Percentiles rank a stretch among this genome's conserved stretches.
Conservation (phyloP, 1,140 invertebrate genomes). For the Neodiprion pinetum region DNA sequence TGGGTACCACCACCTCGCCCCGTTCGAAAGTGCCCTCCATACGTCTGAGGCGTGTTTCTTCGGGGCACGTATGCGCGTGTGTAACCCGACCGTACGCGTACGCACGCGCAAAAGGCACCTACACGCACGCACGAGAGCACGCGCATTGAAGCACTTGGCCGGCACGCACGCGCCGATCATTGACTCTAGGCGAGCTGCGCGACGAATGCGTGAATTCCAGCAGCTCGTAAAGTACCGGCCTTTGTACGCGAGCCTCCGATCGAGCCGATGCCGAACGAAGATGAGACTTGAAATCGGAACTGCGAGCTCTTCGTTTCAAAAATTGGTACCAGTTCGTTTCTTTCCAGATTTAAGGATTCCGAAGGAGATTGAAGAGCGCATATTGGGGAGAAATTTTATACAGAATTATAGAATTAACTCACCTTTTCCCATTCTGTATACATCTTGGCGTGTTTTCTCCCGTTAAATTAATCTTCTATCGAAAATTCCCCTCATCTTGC, state of each 20-base stretch:
- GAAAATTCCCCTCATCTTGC: conserved; percentile 35
- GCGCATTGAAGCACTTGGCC: conserved; percentile 29
- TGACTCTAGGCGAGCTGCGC: conserved; percentile 44
- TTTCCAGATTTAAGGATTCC: conserved; percentile 1
- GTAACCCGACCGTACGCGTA: background rate
- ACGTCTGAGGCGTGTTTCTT: background rate
- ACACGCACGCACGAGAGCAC: conserved; percentile 34
- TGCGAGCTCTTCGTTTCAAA: background rate
- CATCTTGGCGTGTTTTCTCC: conserved; percentile 44
- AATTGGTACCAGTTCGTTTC: conserved; percentile 11
- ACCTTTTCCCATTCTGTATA: conserved; percentile 59
- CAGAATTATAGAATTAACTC: conserved; percentile 23
- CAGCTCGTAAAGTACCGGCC: no score
- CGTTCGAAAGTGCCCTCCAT: conserved; percentile 20
- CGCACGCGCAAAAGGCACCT: conserved; percentile 48
- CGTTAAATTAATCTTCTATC: conserved; percentile 36
- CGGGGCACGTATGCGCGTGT: background rate
- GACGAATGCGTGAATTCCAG: conserved; percentile 27
- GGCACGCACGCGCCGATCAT: conserved; percentile 49
- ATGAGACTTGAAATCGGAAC: conserved; percentile 8
- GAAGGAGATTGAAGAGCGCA: background rate
- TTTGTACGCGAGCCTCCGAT: no score
- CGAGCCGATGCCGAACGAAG: conserved; percentile 19
- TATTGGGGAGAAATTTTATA: background rate
- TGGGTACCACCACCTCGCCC: conserved; percentile 13